These are phyloP conservation scores for Trinorchestia longiramus DNA, from an alignment of 1,140 invertebrate species.

Conservation along the genomic window DNA sequence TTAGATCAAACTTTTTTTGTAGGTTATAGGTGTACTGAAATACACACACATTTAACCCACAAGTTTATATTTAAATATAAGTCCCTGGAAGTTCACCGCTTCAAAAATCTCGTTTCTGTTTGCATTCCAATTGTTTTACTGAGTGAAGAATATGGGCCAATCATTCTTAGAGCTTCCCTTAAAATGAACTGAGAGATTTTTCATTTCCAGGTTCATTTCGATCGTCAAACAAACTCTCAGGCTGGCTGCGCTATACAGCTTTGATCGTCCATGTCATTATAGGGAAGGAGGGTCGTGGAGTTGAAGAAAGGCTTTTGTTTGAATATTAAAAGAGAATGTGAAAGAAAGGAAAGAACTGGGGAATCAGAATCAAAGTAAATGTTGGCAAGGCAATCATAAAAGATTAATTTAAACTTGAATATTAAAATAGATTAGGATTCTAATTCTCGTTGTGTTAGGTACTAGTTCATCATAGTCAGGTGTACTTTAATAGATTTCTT, in stretches of 20 bases:
- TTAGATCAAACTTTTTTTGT: not conserved
- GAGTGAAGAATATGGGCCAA: not conserved
- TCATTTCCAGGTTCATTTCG: not conserved
- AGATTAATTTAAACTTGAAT: too few species aligned
- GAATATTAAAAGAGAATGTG: not conserved
- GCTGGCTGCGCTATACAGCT: not conserved
- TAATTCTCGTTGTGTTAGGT: too few species aligned
- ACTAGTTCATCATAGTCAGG: too few species aligned
- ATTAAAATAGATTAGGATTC: too few species aligned
- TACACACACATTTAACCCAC: not conserved
- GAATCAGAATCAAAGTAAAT: too few species aligned
- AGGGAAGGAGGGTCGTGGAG: not conserved
- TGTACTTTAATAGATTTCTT: too few species aligned
- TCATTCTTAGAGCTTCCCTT: not conserved
- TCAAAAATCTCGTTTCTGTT: not conserved
- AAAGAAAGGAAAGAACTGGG: too few species aligned
- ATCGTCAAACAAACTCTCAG: not conserved
- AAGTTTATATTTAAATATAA: not conserved
- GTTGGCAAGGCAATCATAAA: too few species aligned
- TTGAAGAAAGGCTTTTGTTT: not conserved
- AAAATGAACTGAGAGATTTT: not conserved
- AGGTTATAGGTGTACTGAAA: not conserved
- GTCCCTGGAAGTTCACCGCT: not conserved
- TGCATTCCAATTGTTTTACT: not conserved
- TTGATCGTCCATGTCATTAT: not conserved